Evolutionary conservation across 1,140 invertebrate genomes (phyloP).

Genomic region (Tribolium castaneum): DNA sequence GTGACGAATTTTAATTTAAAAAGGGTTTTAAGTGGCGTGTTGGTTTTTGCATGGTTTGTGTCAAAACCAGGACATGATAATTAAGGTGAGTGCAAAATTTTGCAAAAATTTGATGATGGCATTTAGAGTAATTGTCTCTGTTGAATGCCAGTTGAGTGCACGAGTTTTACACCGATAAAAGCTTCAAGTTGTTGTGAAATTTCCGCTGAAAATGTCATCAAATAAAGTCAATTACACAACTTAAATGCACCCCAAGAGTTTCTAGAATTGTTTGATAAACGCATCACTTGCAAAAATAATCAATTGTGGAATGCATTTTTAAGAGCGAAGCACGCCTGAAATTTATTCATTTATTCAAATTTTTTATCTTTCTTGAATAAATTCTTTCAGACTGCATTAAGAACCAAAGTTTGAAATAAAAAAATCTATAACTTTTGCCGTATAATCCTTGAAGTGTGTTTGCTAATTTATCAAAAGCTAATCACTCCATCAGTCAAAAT

Average conservation of each 20-base stretch:
- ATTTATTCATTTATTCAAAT: not conserved
- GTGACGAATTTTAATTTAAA: constrained; percentile 47
- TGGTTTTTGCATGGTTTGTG: constrained; percentile 42
- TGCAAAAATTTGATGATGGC: not conserved
- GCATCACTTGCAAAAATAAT: not conserved
- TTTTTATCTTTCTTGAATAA: no score
- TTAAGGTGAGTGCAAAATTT: constrained; percentile 40
- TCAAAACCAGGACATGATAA: constrained; percentile 43
- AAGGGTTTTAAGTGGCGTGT: constrained; percentile 38
- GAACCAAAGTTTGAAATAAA: no score
- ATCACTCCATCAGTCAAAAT: not conserved
- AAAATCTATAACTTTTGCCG: no score
- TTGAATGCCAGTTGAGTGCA: constrained; percentile 18
- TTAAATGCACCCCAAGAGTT: not conserved
- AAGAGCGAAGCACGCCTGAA: not conserved
- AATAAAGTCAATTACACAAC: not conserved
- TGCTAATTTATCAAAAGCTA: not conserved
- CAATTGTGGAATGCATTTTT: not conserved
- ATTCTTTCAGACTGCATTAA: no score
- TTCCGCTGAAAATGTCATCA: constrained; percentile 23
- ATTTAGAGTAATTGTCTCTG: constrained; percentile 32
- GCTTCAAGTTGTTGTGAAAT: constrained; percentile 5
- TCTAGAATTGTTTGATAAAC: not conserved
- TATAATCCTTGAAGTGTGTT: no score
- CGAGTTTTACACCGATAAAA: constrained; percentile 19